Evolutionary conservation across 2,888 invertebrate genomes (phyloP).

Genomic region (Hydriomena furcata): DNA sequence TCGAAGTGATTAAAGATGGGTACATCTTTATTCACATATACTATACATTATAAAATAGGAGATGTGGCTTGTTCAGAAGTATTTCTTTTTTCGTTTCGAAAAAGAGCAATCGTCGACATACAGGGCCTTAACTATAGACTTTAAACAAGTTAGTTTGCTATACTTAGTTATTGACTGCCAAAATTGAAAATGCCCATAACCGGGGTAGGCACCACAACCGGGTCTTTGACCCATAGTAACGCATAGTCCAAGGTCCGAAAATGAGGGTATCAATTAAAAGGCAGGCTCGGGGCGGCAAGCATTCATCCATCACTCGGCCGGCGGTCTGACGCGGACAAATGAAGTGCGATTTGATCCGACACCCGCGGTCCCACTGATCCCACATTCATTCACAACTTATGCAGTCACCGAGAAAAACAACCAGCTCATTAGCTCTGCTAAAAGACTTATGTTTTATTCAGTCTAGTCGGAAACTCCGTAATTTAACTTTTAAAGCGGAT

Average conservation of each 20-base stretch:
- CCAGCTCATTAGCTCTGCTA: slow-evolving; percentile 71
- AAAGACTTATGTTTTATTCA: slow-evolving; percentile 80
- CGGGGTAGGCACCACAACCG: too few species aligned
- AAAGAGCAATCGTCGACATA: too few species aligned
- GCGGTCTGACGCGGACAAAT: slow-evolving; percentile 77
- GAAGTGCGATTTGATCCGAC: slow-evolving; percentile 79
- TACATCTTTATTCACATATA: too few species aligned
- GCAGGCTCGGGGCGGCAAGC: slow-evolving; percentile 47
- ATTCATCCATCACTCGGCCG: slow-evolving; percentile 70
- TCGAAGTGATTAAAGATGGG: too few species aligned
- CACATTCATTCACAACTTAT: slow-evolving; percentile 76
- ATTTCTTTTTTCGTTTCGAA: too few species aligned
- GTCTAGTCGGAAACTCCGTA: slow-evolving; percentile 61
- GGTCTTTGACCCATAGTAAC: not conserved
- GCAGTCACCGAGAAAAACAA: slow-evolving; percentile 75
- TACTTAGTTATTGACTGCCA: too few species aligned
- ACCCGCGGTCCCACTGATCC: slow-evolving; percentile 61
- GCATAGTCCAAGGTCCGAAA: slow-evolving; percentile 52
- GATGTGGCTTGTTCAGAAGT: too few species aligned
- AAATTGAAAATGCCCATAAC: too few species aligned
- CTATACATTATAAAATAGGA: too few species aligned
- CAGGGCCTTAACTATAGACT: too few species aligned
- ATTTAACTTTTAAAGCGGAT: slow-evolving; percentile 78
- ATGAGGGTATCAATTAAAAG: slow-evolving; percentile 79
- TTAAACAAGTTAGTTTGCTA: too few species aligned